phyloP scores from a whole-genome alignment of 2,888 invertebrate genomes.

The Pardosa pseudoannulata region DNA sequence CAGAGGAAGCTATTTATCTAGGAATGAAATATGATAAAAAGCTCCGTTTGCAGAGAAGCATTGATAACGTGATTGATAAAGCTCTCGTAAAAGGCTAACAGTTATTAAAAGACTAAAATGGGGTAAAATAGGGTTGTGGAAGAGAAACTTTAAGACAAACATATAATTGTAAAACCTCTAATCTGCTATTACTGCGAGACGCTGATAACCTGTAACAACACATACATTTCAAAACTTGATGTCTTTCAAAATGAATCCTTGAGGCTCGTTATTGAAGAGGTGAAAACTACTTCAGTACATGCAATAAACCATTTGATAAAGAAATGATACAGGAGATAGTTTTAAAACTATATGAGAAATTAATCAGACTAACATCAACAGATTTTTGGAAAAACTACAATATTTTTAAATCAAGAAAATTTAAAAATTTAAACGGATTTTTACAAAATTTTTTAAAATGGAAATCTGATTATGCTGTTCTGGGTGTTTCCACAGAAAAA shows the following conservation, averaged over 20 bases:
- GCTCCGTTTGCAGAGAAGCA: background rate
- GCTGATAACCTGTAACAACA: constrained; percentile 1
- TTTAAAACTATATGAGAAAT: constrained; percentile 13
- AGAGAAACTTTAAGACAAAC: constrained; percentile 5
- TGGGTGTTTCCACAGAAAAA: background rate
- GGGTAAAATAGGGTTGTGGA: background rate
- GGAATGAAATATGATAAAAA: constrained; percentile 27
- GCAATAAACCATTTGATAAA: background rate
- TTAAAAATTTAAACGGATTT: constrained; percentile 9
- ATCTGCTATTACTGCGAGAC: constrained; percentile 17
- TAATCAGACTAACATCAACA: constrained; percentile 1
- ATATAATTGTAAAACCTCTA: constrained; percentile 6
- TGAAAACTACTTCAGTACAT: constrained; percentile 10
- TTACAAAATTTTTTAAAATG: background rate
- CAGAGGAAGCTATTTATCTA: background rate
- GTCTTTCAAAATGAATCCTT: constrained; percentile 22
- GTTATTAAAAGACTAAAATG: background rate
- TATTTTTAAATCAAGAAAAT: background rate
- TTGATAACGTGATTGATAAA: constrained; percentile 3
- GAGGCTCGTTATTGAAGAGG: background rate
- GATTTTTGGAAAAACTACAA: constrained; percentile 6
- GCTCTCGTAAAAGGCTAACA: background rate
- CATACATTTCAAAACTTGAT: constrained; percentile 7
- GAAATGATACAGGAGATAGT: background rate
- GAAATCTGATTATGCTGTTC: background rate